Percentiles rank a stretch among this genome's conserved stretches.
These are phyloP conservation scores for Austrolebias charrua DNA, from an alignment of 2,797 vertebrate species.

Conservation along the genomic window DNA sequence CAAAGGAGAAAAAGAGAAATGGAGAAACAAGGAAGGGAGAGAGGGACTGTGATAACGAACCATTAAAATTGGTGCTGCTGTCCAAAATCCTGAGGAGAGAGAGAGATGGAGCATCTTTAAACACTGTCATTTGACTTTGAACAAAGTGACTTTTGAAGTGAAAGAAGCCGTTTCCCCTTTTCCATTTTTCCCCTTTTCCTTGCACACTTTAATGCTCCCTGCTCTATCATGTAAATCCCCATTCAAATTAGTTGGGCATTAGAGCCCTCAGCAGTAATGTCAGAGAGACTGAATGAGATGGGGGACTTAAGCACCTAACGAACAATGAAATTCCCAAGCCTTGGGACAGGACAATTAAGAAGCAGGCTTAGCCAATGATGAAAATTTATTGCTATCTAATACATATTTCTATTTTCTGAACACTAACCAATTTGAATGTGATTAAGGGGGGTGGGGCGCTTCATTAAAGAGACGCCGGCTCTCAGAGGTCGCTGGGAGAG, in stretches of 20 bases:
- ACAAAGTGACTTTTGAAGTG: constrained; percentile 99
- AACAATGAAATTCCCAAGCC: constrained; percentile 99
- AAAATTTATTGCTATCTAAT: constrained; percentile 99
- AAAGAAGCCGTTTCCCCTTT: constrained; percentile 86
- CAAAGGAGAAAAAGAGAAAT: constrained; percentile 42
- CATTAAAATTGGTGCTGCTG: constrained; percentile 74
- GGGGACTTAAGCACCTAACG: constrained; percentile 99
- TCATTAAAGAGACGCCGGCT: constrained; percentile 85
- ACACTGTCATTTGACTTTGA: constrained; percentile 99
- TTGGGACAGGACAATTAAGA: constrained; percentile 99
- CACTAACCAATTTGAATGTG: constrained; percentile 99
- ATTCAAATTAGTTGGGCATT: constrained; percentile 99
- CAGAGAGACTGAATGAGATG: constrained; percentile 99
- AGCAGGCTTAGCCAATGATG: constrained; percentile 99
- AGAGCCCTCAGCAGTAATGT: constrained; percentile 99
- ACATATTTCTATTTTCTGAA: constrained; percentile 99
- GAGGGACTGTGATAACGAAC: constrained; percentile 73
- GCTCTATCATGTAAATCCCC: constrained; percentile 99
- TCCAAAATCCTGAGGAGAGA: constrained; percentile 77
- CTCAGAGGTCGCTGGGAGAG: constrained; percentile 84
- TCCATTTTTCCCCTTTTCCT: constrained; percentile 72
- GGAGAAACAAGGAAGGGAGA: constrained; percentile 52
- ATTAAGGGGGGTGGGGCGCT: constrained; percentile 93
- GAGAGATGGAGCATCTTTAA: constrained; percentile 83
- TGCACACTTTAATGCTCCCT: constrained; percentile 99